These are phyloP conservation scores for Spea multiplicata DNA, from an alignment of 2,113 vertebrate species.

Conservation along the genomic window DNA sequence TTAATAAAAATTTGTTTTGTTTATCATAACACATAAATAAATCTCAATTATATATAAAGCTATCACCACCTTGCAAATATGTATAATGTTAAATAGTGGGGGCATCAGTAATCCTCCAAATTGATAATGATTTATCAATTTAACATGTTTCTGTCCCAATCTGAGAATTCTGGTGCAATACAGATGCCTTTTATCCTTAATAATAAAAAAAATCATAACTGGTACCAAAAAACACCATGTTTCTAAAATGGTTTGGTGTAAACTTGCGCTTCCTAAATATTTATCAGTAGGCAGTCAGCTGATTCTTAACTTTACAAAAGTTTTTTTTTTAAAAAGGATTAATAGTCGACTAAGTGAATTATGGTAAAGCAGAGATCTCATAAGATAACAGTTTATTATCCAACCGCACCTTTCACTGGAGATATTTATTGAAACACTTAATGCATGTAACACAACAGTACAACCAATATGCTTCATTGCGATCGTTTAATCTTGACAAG, in stretches of 20 bases:
- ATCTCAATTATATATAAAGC: too few species aligned
- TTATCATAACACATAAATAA: too few species aligned
- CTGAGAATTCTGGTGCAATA: background rate
- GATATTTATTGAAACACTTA: constrained; percentile 17
- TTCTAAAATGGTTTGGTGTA: background rate
- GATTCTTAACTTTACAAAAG: background rate
- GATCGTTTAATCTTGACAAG: constrained; percentile 27
- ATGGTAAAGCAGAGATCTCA: background rate
- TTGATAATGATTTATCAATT: background rate
- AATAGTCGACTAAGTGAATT: background rate
- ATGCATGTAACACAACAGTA: constrained; percentile 1
- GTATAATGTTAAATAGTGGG: background rate
- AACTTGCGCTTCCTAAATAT: background rate
- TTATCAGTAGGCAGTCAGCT: background rate
- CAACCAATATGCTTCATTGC: constrained; percentile 2
- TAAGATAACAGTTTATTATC: background rate
- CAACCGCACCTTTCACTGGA: constrained; percentile 1
- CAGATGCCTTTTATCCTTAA: background rate
- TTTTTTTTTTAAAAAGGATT: background rate
- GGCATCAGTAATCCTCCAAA: background rate
- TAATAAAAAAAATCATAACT: background rate
- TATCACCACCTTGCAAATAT: too few species aligned
- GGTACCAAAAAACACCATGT: background rate
- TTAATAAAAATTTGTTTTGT: too few species aligned
- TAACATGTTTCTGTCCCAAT: background rate